Conservation (phyloP, 2,888 invertebrate genomes). For the Uloborus plumipes region DNA sequence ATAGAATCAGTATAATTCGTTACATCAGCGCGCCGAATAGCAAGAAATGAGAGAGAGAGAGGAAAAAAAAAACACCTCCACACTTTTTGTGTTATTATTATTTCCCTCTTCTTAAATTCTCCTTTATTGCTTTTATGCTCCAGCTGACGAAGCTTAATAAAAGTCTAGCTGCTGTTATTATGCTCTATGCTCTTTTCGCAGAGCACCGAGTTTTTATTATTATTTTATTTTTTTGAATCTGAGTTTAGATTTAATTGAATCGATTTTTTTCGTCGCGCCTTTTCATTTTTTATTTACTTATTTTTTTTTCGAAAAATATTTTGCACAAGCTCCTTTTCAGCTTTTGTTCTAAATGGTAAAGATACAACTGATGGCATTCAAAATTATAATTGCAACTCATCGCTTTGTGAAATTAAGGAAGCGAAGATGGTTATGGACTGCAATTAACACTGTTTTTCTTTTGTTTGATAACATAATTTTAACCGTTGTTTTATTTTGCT, state of each 20-base stretch:
- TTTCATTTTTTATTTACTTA: constrained; percentile 10
- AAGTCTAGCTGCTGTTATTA: constrained; percentile 40
- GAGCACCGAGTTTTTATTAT: not conserved
- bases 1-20: constrained; percentile 61
- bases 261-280: constrained; percentile 34
- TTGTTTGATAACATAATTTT: too few species aligned
- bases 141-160: constrained; percentile 56
- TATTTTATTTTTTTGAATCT: constrained; percentile 23
- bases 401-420: not conserved
- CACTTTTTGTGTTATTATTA: constrained; percentile 48
- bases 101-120: constrained; percentile 51
- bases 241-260: constrained; percentile 59
- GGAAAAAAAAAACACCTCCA: constrained; percentile 23
- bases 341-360: constrained; percentile 52
- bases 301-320: constrained; percentile 7
- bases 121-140: constrained; percentile 57
- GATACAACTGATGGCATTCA: constrained; percentile 40
- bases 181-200: constrained; percentile 24
- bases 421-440: too few species aligned
- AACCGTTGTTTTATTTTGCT: too few species aligned
- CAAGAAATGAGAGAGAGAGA: constrained; percentile 8
- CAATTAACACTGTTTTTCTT: too few species aligned
- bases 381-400: constrained; percentile 51
- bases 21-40: constrained; percentile 25
- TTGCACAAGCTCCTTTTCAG: constrained; percentile 1